Base-by-base conservation (phyloP, 64 coral and sea anemone genomes). In the Dendrophyllia cribrosa region DNA sequence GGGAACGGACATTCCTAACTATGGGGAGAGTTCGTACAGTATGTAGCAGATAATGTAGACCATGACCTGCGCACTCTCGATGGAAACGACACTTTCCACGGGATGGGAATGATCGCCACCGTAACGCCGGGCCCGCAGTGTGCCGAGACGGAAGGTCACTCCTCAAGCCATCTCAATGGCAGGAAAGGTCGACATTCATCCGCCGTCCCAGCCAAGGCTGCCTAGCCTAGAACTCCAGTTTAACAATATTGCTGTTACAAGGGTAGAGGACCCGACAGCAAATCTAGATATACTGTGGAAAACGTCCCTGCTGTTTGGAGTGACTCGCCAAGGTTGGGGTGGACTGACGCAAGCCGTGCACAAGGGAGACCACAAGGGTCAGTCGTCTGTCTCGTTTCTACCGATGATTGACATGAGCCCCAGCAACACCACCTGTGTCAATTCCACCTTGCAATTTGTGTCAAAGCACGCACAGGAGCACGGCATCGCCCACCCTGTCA, bases 221-320 rank as follows among this genome's bases (percentile, higher is more conserved):
- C 15, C 14, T 3, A 55, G 21, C 9, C 2, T 76, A 34, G 87
- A 89, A 0, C 4, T 76, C 4, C 75, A 66, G 34, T 90, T 44
- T n/a, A 67, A 79, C 16, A 68, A 90, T n/a, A n/a, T 90, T 17
- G 25, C 21, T 20, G 47, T 90, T n/a, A 10, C 4, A 7, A 79
- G 4, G 4, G 61, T 80, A 1, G 4, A 16, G 9, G 88, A 90
- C 67, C 88, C 76, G 9, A 67, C 76, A 12, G 48, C 43, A 5
- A 79, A 66, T 79, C 88, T 90, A 11, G 88, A 90, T 69, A 14
- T 81, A 4, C 58, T 89, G 11, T 89, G 74, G 88, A 89, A 78
- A 34, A 2, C 74, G 34, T 89, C 88, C 6, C 34, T 89, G 43
- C 11, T 89, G 46, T 91, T 91, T 91, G 77, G 67, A 7, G 34